These are phyloP conservation scores for Mechanitis messenoides DNA, from an alignment of 2,888 invertebrate species.

Conservation along the genomic window DNA sequence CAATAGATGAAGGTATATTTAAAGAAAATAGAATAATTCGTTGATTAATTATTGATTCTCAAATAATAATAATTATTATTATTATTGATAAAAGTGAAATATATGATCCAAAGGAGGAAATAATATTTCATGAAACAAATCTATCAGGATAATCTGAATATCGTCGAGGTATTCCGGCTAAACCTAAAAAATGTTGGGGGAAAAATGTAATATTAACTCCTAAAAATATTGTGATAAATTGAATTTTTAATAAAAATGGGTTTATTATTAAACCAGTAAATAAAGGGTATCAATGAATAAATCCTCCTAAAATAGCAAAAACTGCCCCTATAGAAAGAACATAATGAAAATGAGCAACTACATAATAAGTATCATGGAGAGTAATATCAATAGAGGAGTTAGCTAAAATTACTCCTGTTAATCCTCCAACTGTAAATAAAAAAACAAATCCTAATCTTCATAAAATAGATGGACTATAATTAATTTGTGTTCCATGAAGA, in stretches of 20 bases:
- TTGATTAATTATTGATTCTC: slow-evolving; percentile 76
- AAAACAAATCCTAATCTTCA: slow-evolving; percentile 13
- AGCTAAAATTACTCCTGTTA: slow-evolving; percentile 55
- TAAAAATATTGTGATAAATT: slow-evolving; percentile 83
- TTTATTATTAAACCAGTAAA: slow-evolving; percentile 80
- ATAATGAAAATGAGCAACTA: slow-evolving; percentile 89
- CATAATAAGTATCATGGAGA: slow-evolving; percentile 89
- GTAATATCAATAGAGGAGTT: slow-evolving; percentile 87
- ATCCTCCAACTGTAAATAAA: slow-evolving; percentile 12
- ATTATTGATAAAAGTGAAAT: slow-evolving; percentile 78
- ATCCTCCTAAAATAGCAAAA: slow-evolving; percentile 85
- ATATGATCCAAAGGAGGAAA: slow-evolving; percentile 81
- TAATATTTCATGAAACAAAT: slow-evolving; percentile 80
- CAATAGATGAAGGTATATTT: slow-evolving; percentile 76
- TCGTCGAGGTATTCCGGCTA: no score
- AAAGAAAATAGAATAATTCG: slow-evolving; percentile 68
- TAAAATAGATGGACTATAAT: slow-evolving; percentile 59
- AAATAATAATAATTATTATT: slow-evolving; percentile 78
- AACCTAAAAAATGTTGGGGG: no score
- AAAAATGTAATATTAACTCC: slow-evolving; percentile 84
- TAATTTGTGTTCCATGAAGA: slow-evolving; percentile 79
- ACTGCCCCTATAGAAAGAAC: slow-evolving; percentile 87
- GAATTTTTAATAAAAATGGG: slow-evolving; percentile 77
- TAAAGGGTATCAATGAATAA: slow-evolving; percentile 83
- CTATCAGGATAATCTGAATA: slow-evolving; percentile 21